Evolutionary conservation across 2,113 vertebrate genomes (phyloP), one percentile per base, ranked within the genome.

Genomic region (Penelope pileata): DNA sequence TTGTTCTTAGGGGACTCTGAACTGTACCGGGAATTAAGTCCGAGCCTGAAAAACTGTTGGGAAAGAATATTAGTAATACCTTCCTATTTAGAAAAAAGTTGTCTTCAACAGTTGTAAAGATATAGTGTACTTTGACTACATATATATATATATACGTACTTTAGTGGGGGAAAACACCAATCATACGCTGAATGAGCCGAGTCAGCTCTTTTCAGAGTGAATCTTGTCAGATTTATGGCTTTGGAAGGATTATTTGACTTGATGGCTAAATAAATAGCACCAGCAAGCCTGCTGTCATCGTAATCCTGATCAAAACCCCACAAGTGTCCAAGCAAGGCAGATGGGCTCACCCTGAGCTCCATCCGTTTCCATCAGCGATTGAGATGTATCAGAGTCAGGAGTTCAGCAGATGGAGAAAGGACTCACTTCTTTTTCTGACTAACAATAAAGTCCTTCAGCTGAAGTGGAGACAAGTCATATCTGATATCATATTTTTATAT

Each of bases 401-500:
- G 94, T 78, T 95, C 93, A 90, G 73, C 50, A 90, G 43, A 86
- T 34, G 67, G 72, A 94, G 80, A 83, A 94, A 82, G 88, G 85
- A 73, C 73, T 96, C 90, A 11, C 62, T 72, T 75, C 45, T 94
- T 79, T 88, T 91, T 95, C 68, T 94, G 78, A 77, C 75, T 74
- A 94, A 94, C 93, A 94, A 85, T 96, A 78, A 95, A 94, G 86
- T 93, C 66, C 91, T 96, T 96, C 93, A 91, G 90, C 81, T 89
- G 86, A 96, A 96, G 92, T 87, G 91, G 94, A 96, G 95, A 93
- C 93, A 96, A 95, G 86, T 93, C 75, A 47, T 92, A 95, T 95
- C 88, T 95, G 77, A 93, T 92, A 87, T 21, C 86, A 66, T 93
- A 79, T 77, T 92, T 89, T 81, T 95, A 90, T 93, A 82, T 91